These are phyloP conservation scores for Hippocampus mohnikei DNA, from an alignment of 2,113 vertebrate species.

Conservation along the genomic window DNA sequence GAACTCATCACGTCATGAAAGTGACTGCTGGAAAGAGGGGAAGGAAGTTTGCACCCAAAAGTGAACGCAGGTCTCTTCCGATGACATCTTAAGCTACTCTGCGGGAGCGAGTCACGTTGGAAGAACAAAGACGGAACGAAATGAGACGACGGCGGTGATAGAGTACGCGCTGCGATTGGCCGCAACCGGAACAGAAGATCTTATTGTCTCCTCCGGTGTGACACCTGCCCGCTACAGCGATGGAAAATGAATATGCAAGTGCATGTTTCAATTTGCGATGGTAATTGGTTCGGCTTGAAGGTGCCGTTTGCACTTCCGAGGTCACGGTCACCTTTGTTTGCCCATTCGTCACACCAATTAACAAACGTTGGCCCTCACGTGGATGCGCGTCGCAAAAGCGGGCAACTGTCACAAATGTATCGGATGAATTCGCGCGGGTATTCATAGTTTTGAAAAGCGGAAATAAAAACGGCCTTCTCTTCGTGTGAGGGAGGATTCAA, in stretches of 20 bases:
- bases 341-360: constrained; percentile 24
- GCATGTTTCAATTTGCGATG: constrained; percentile 30
- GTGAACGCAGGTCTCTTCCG: neutral
- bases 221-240: constrained; percentile 8
- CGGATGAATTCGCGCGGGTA: neutral
- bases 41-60: neutral
- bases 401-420: constrained; percentile 7
- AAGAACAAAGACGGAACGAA: neutral
- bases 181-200: constrained; percentile 7
- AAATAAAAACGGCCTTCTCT: constrained; percentile 5
- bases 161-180: constrained; percentile 12
- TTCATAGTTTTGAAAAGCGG: neutral
- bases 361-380: constrained; percentile 11
- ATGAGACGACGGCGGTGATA: constrained; percentile 16
- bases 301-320: constrained; percentile 9
- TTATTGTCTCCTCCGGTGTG: constrained; percentile 28
- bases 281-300: constrained; percentile 27
- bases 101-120: constrained; percentile 2
- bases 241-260: constrained; percentile 39
- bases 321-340: constrained; percentile 23
- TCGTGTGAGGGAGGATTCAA: constrained; percentile 23
- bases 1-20: constrained; percentile 18
- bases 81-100: constrained; percentile 20
- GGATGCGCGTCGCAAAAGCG: constrained; percentile 20
- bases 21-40: neutral